phyloP scores from a whole-genome alignment of 2,888 invertebrate species.

The Cybosia mesomella region DNA sequence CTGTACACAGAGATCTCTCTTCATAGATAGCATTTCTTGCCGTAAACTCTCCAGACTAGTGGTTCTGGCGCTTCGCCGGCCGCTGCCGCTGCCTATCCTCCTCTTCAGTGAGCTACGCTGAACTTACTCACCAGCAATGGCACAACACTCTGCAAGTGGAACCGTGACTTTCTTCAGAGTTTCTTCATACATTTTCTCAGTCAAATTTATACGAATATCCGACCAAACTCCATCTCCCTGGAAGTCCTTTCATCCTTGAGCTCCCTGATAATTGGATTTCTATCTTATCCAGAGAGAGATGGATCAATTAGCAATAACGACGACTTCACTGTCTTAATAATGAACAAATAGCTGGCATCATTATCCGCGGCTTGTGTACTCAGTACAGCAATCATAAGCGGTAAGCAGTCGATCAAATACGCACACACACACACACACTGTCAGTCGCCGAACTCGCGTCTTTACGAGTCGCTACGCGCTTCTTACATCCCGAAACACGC shows the following conservation, averaged over 20 bases:
- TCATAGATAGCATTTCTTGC: too few relatives aligned
- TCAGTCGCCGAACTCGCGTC: background rate
- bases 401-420: conserved; percentile 9
- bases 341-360: conserved; percentile 10
- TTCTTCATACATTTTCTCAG: too few relatives aligned
- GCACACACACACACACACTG: background rate
- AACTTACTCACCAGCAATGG: too few relatives aligned
- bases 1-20: too few relatives aligned
- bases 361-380: conserved; percentile 7
- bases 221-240: background rate
- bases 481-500: background rate
- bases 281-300: background rate
- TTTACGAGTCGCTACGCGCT: background rate
- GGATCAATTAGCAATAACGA: background rate
- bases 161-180: too few relatives aligned
- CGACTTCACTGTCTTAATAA: background rate
- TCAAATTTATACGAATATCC: background rate
- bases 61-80: too few relatives aligned
- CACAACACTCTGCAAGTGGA: too few relatives aligned
- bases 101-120: too few relatives aligned
- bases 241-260: background rate
- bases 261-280: background rate
- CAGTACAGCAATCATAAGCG: background rate
- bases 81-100: too few relatives aligned
- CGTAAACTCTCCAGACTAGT: too few relatives aligned